phyloP scores from a whole-genome alignment of 2,888 invertebrate genomes.

The Terebella lapidaria region DNA sequence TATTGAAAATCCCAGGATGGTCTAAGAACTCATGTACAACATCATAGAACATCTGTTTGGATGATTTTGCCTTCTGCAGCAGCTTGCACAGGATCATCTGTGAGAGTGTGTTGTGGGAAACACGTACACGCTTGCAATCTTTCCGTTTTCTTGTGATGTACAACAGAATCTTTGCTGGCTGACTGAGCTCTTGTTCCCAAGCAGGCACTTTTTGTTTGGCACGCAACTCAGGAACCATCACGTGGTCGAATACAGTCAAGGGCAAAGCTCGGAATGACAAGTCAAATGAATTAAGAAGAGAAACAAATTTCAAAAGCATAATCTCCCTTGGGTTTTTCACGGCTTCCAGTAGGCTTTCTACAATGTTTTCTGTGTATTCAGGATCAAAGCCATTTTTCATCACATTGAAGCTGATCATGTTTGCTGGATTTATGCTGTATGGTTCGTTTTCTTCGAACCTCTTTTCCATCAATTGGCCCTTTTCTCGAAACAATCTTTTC shows the following conservation, averaged over 20 bases:
- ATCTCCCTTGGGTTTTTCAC: conserved; percentile 22
- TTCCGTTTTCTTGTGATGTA: conserved; percentile 4
- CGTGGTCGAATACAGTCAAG: conserved; percentile 29
- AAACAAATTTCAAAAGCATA: conserved; percentile 27
- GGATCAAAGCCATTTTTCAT: conserved; percentile 32
- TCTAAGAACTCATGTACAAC: conserved; percentile 8
- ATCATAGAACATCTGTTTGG: not conserved
- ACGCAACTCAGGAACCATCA: too few relatives aligned
- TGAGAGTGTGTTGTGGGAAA: too few relatives aligned
- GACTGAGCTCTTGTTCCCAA: conserved; percentile 11
- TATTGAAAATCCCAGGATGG: conserved; percentile 1
- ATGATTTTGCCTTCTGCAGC: not conserved
- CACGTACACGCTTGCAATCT: not conserved
- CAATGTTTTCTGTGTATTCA: conserved; percentile 27
- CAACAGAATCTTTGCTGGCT: conserved; percentile 1
- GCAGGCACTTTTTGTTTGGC: too few relatives aligned
- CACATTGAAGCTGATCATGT: conserved; percentile 34
- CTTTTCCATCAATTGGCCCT: conserved; percentile 23
- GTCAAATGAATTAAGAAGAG: conserved; percentile 33
- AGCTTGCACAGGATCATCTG: not conserved
- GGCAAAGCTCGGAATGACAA: conserved; percentile 28
- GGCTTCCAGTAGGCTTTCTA: conserved; percentile 24
- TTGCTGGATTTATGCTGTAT: conserved; percentile 25
- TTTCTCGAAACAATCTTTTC: conserved; percentile 28
- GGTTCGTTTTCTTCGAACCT: conserved; percentile 19